Evolutionary conservation across 2,888 invertebrate species (phyloP).

Genomic region (Epiblema foenella): DNA sequence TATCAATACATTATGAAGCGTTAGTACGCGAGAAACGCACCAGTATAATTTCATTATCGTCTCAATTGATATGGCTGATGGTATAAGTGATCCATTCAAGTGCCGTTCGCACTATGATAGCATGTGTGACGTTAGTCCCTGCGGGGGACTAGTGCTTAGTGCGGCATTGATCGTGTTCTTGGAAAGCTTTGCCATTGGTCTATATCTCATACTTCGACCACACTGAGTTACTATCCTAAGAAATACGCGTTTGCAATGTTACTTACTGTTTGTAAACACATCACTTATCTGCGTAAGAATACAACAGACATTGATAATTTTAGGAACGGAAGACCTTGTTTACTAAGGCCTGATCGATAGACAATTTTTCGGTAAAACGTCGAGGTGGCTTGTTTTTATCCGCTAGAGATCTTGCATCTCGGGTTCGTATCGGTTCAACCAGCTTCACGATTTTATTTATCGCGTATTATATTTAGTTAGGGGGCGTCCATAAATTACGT

Average conservation of each 20-base stretch:
- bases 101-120: not conserved
- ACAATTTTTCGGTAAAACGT: not conserved
- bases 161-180: slow-evolving; percentile 2
- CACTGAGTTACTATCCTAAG: not conserved
- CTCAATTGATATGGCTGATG: slow-evolving; percentile 21
- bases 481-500: too few species aligned
- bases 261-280: not conserved
- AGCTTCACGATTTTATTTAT: slow-evolving; percentile 69
- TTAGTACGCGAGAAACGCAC: slow-evolving; percentile 18
- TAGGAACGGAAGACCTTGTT: too few species aligned
- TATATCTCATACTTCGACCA: not conserved
- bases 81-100: slow-evolving; percentile 27
- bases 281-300: not conserved
- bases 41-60: slow-evolving; percentile 28
- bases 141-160: not conserved
- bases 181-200: not conserved
- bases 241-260: not conserved
- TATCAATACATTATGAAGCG: slow-evolving; percentile 17
- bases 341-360: too few species aligned
- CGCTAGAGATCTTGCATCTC: slow-evolving; percentile 25
- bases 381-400: slow-evolving; percentile 15
- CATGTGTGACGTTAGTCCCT: not conserved
- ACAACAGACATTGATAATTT: not conserved
- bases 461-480: slow-evolving; percentile 44
- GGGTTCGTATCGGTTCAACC: slow-evolving; percentile 60